phyloP scores from a whole-genome alignment of 2,113 vertebrate genomes.

The Herpailurus yagouaroundi region DNA sequence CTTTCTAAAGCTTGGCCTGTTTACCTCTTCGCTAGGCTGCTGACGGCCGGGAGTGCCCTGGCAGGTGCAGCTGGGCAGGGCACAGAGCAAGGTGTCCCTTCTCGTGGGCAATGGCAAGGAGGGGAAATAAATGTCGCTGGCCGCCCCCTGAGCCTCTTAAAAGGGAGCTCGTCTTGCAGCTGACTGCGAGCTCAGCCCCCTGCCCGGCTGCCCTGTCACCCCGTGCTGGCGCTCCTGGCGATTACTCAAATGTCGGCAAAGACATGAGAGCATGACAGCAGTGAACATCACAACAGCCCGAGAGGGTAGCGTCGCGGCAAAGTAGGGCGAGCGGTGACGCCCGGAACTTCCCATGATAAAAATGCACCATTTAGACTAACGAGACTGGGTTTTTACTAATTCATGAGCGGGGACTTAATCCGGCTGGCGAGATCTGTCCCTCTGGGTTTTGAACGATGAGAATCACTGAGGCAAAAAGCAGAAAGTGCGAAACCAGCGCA shows the following conservation, averaged over 20 bases:
- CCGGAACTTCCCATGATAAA: neutral
- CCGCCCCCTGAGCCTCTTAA: neutral
- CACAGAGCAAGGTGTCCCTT: fast-evolving
- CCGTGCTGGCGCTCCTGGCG: fast-evolving
- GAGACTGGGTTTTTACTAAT: neutral
- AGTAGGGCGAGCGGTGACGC: fast-evolving
- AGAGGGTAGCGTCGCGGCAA: fast-evolving
- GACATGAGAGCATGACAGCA: fast-evolving
- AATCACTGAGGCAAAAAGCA: neutral
- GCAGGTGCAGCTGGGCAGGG: fast-evolving
- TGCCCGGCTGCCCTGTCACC: neutral
- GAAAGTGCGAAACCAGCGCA: neutral
- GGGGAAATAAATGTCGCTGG: fast-evolving
- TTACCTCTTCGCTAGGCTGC: fast-evolving
- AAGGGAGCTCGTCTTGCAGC: neutral
- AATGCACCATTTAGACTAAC: neutral
- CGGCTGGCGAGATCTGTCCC: neutral
- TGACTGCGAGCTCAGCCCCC: fast-evolving
- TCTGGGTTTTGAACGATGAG: neutral
- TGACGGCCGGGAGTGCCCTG: fast-evolving
- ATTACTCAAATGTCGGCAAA: neutral
- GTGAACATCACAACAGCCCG: neutral
- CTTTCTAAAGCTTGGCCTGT: neutral
- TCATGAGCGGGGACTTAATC: neutral
- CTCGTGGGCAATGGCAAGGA: neutral